Conservation (phyloP, 2,888 invertebrate species). For the Hyposoter didymator region DNA sequence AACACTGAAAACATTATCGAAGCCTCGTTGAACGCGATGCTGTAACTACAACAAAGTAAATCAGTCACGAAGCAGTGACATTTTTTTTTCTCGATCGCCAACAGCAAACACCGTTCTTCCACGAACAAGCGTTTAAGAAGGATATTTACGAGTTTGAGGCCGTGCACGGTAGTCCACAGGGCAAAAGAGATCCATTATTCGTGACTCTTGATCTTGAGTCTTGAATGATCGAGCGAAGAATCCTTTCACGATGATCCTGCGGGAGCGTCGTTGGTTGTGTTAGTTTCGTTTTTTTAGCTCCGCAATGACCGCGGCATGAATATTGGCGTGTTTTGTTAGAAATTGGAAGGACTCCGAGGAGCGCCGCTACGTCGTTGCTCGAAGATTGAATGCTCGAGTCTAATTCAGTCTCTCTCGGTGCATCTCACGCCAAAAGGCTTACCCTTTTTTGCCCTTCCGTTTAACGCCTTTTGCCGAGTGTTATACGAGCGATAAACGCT, state of each 20-base stretch:
- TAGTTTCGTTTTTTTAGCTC: conserved; percentile 3
- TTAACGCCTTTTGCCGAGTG: conserved; percentile 33
- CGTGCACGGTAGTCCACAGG: conserved; percentile 32
- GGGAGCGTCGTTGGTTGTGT: conserved; percentile 19
- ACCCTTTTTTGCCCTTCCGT: conserved; percentile 24
- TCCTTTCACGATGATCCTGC: conserved; percentile 2
- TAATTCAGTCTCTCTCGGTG: conserved; percentile 32
- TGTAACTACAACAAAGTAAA: neutral
- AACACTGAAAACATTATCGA: conserved; percentile 3
- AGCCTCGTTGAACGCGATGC: neutral
- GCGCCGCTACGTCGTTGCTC: conserved; percentile 26
- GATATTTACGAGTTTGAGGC: conserved; percentile 33
- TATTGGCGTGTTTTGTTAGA: conserved; percentile 10
- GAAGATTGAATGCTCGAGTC: conserved; percentile 57
- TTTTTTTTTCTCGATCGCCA: conserved; percentile 17
- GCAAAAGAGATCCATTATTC: conserved; percentile 55
- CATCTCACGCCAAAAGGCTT: conserved; percentile 32
- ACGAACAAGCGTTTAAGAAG: conserved; percentile 41
- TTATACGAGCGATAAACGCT: conserved; percentile 33
- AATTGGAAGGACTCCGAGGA: conserved; percentile 18
- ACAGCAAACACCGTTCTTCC: conserved; percentile 36
- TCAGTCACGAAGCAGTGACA: conserved; percentile 31
- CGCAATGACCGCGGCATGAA: neutral
- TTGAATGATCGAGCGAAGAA: conserved; percentile 38
- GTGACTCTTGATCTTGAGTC: conserved; percentile 58